Evolutionary conservation across 2,888 invertebrate genomes (phyloP).

Genomic region (Microchrysa polita): DNA sequence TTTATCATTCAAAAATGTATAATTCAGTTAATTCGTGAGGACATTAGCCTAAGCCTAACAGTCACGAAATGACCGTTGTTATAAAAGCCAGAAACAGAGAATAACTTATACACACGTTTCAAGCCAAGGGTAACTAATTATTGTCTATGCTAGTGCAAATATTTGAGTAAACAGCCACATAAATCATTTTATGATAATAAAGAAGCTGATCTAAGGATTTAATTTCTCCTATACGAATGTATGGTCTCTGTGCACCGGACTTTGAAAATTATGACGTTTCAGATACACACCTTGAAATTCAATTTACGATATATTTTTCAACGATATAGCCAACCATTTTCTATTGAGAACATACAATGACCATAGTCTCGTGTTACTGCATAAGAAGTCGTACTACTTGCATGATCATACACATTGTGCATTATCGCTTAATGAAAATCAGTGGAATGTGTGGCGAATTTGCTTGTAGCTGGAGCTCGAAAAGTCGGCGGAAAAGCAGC

Average conservation of each 20-base stretch:
- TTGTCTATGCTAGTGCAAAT: conserved; percentile 19
- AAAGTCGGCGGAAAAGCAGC: not conserved
- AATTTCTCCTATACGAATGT: not conserved
- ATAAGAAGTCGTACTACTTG: too few species aligned
- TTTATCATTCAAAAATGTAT: too few species aligned
- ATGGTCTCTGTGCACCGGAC: not conserved
- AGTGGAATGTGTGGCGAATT: conserved; percentile 15
- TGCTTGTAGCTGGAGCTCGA: not conserved
- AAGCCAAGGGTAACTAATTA: conserved; percentile 34
- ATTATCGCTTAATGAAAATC: conserved; percentile 11
- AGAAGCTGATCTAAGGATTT: not conserved
- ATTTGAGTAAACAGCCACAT: conserved; percentile 32
- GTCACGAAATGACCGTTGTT: not conserved
- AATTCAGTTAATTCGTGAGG: not conserved
- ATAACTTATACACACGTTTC: conserved; percentile 22
- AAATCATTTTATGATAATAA: conserved; percentile 14
- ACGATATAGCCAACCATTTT: conserved; percentile 3
- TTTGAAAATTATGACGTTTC: conserved; percentile 6
- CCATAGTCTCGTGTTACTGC: conserved; percentile 7
- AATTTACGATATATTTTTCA: conserved; percentile 15
- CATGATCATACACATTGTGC: not conserved
- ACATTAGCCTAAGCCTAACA: conserved; percentile 33
- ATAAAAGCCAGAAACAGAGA: not conserved
- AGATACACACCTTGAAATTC: conserved; percentile 8
- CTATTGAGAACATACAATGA: conserved; percentile 29